phyloP scores from a whole-genome alignment of 2,113 vertebrate species.

The Ceyx cyanopectus region DNA sequence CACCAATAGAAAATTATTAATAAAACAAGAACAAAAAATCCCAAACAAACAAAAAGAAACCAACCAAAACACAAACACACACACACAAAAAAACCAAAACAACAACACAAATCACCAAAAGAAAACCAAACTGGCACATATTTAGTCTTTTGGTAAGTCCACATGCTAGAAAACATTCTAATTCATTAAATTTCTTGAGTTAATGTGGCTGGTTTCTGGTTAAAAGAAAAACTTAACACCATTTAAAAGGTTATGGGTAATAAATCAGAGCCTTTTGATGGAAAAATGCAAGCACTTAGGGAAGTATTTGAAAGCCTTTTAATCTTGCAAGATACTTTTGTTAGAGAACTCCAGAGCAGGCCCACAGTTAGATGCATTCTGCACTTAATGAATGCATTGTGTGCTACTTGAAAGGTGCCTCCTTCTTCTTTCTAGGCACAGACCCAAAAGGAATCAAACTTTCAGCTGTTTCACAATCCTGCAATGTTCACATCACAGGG shows the following conservation, averaged over 20 bases:
- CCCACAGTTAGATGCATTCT: not conserved
- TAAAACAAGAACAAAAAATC: too few species aligned
- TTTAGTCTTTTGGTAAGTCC: not conserved
- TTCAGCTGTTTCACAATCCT: not conserved
- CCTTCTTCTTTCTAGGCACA: not conserved
- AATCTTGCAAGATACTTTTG: not conserved
- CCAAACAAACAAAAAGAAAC: not conserved
- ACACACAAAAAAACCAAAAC: too few species aligned
- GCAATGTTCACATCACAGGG: not conserved
- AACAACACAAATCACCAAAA: not conserved
- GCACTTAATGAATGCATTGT: not conserved
- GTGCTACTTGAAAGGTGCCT: not conserved
- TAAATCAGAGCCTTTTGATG: not conserved
- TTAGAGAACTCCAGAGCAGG: not conserved
- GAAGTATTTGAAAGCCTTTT: slow-evolving; percentile 23
- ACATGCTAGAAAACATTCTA: not conserved
- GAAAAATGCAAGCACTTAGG: not conserved
- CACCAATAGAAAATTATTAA: not conserved
- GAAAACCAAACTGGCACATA: not conserved
- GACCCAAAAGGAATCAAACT: not conserved
- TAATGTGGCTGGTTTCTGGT: not conserved
- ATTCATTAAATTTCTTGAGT: not conserved
- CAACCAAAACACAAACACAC: too few species aligned
- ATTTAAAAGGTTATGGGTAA: not conserved
- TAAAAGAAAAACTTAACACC: not conserved